Evolutionary conservation across 2,888 invertebrate species (phyloP), one percentile per base, ranked within the genome.

Genomic region (Phalera bucephala): DNA sequence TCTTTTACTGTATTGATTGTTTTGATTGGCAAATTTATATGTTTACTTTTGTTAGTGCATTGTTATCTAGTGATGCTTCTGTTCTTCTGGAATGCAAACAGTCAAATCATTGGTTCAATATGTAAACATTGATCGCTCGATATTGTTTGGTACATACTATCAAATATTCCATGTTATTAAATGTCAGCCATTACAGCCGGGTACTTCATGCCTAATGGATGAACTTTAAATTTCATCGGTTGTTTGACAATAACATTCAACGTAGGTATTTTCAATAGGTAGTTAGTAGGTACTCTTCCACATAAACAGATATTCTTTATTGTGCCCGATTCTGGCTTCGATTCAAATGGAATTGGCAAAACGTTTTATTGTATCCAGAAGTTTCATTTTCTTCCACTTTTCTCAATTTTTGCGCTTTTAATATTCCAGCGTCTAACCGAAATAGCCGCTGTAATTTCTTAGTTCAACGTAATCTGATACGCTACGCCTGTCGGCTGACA

Each of bases 391-490:
- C n/a, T n/a, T n/a, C n/a, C n/a, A n/a, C n/a, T n/a, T n/a, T n/a
- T n/a, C n/a, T n/a, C n/a, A n/a, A n/a, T 40, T 45, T 49, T 46
- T 53, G 45, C 56, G 57, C 47, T 43, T 44, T 52, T 63, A 48
- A 62, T 63, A 61, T 64, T 68, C 59, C 65, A 67, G 59, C 47
- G 51, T 70, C 67, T 45, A 68, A 80, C 69, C 23, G 58, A 56
- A 80, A 77, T 77, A 77, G 62, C 69, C 48, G 38, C 40, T 48
- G 68, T 66, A 70, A 73, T 77, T 78, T 74, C 71, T 73, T 70
- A 72, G 72, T 71, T 72, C 66, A 44, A 40, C 64, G 83, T 78
- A 84, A 84, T 64, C 34, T 51, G 78, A 86, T 80, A 82, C 68
- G 73, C 66, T 53, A 67, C 72, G 82, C 64, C 66, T 75, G 72